Evolutionary conservation across 2,888 invertebrate genomes (phyloP).

Genomic region (Cetonia aurata): DNA sequence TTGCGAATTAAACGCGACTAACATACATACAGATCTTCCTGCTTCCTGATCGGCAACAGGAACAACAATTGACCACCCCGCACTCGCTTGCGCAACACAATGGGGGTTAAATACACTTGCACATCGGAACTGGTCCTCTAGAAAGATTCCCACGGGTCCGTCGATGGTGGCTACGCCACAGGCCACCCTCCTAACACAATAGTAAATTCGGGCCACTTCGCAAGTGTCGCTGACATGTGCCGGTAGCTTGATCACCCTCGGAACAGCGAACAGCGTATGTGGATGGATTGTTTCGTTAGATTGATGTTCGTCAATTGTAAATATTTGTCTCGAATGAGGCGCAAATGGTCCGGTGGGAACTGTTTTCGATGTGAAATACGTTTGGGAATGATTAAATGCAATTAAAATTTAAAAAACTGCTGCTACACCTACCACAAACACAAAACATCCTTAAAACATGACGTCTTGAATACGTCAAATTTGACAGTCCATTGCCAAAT

Average conservation of each 20-base stretch:
- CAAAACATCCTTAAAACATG: too few species aligned
- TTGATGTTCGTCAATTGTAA: too few species aligned
- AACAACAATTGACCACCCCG: conserved; percentile 26
- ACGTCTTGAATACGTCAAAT: too few species aligned
- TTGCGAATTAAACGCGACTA: neutral
- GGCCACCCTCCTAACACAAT: neutral
- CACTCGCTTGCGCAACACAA: conserved; percentile 12
- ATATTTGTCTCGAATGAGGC: too few species aligned
- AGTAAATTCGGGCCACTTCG: neutral
- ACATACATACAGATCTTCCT: neutral
- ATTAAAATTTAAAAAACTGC: too few species aligned
- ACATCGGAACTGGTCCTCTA: neutral
- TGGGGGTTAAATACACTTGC: conserved; percentile 23
- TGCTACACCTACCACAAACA: too few species aligned
- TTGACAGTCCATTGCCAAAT: too few species aligned
- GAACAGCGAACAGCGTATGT: too few species aligned
- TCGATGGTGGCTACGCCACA: neutral
- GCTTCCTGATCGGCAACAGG: conserved; percentile 11
- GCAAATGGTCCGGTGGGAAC: conserved; percentile 2
- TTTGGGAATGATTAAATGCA: too few species aligned
- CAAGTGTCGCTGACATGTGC: conserved; percentile 22
- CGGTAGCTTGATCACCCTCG: neutral
- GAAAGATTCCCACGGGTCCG: neutral
- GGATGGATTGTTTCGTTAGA: too few species aligned
- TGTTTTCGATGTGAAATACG: too few species aligned